Percentiles rank a stretch among this genome's conserved stretches.
Evolutionary conservation across 2,888 invertebrate species (phyloP).

Genomic region (Plagodis pulveraria): DNA sequence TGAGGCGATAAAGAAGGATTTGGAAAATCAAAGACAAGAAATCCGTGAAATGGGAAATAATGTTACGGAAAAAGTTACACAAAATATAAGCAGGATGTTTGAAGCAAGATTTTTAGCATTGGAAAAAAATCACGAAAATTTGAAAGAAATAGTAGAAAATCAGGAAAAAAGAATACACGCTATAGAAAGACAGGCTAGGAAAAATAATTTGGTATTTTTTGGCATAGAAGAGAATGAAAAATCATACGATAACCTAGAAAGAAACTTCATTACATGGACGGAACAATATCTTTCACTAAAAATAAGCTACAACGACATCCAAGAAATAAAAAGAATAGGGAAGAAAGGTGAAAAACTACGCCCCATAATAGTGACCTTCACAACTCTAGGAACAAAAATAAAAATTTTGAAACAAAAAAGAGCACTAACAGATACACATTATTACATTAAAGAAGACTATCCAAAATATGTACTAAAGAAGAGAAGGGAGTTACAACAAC

Average conservation of each 20-base stretch:
- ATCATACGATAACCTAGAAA: constrained; percentile 8
- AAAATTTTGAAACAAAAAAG: constrained; percentile 18
- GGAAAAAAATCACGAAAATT: constrained; percentile 8
- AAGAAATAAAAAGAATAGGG: constrained; percentile 15
- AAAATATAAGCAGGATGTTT: constrained; percentile 19
- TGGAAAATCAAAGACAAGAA: too few relatives aligned
- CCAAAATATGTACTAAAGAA: constrained; percentile 20
- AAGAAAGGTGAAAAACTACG: constrained; percentile 10
- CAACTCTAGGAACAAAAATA: constrained; percentile 14
- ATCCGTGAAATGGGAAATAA: too few relatives aligned
- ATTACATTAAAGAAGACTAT: constrained; percentile 15
- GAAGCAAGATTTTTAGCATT: constrained; percentile 8
- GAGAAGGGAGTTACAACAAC: constrained; percentile 16
- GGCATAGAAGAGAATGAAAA: constrained; percentile 8
- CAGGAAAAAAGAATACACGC: constrained; percentile 20
- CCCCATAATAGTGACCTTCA: constrained; percentile 11
- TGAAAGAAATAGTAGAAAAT: constrained; percentile 17
- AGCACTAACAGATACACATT: constrained; percentile 13
- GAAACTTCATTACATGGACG: constrained; percentile 3
- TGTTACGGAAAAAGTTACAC: constrained; percentile 21
- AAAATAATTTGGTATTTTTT: constrained; percentile 12
- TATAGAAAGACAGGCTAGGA: constrained; percentile 17
- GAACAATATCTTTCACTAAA: constrained; percentile 5
- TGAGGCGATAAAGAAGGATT: too few relatives aligned
- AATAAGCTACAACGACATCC: constrained; percentile 2